Evolutionary conservation across 2,888 invertebrate species (phyloP), one percentile per base, ranked within the genome.

Genomic region (Lycocerus yunnanus): DNA sequence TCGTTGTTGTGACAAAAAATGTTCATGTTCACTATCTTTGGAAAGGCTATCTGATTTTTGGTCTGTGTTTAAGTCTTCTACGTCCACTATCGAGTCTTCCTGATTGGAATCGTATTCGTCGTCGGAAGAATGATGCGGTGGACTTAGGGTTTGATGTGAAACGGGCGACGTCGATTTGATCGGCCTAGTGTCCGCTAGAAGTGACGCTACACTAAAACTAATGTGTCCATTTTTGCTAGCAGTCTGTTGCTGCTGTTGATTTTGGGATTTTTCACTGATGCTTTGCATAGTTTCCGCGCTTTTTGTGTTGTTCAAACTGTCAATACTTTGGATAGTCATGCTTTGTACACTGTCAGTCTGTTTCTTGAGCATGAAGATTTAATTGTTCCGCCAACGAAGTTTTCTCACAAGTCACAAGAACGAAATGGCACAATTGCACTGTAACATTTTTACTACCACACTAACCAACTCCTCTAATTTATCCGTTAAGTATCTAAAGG

Each of bases 131-230:
- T 21, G 80, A 24, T 83, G 81, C 58, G 79, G 79, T 3, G 84
- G 84, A 78, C 84, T 84, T 13, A 84, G 76, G 3, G 4, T 88
- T 27, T 18, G 69, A 68, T 88, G 89, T 9, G 89, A 84, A 68
- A 88, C 88, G 13, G 90, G 84, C 15, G 90, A 89, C 11, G 89
- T 86, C 0, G 89, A 88, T 63, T 76, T 68, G 16, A 80, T 78
- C 2, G 91, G 91, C 85, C 95, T 92, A 20, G 96, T 93, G 83
- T 97, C 96, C 14, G 95, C 93, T 80, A 97, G 88, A 79, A 96
- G 90, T 0, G 96, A 95, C 6, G 96, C 95, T 80, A 97, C 96
- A 87, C 96, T 95, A 89, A 97, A 97, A 88, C 93, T 93, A 84
- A 93, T 92, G 82, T 93, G 89, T 78, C 92, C 91, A 77, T 91